Evolutionary conservation across 2,797 vertebrate species (phyloP), one percentile per base, ranked within the genome.

Genomic region (Nasua narica): DNA sequence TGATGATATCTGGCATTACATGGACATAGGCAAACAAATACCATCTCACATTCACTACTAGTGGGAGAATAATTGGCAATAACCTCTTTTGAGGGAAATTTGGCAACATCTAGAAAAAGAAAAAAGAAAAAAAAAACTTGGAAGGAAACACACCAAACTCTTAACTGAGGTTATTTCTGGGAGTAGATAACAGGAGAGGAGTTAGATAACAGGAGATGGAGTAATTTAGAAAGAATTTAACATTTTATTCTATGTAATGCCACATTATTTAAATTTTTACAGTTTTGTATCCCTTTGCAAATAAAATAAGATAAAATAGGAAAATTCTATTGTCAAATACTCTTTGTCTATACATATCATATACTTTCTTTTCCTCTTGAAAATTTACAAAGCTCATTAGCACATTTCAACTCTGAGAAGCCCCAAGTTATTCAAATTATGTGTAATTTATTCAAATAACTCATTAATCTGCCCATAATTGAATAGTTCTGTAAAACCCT

Each of bases 81-180:
- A 81, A 90, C 0, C 2, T 79, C 11, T 87, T 91, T 77, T 11
- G 78, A 90, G 10, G 32, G 7, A 23, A 54, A 70, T 32, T 91
- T 96, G 40, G 90, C n/a, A 92, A 32, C 50, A 72, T 48, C 69
- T 32, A 89, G 48, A 76, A 62, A 84, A 50, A 4, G 9, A 32
- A 37, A 76, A 86, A 48, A 25, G 43, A 8, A 29, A 37, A 37
- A 37, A 29, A 60, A 72, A 83, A 67, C 4, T 40, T 87, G 43
- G 40, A 90, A 94, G 32, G 27, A 86, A 93, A 52, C 4, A 82
- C 3, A 78, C 1, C 13, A 83, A 56, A 72, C 37, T 89, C 92
- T 89, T 93, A 72, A 88, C 65, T 83, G 23, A 88, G 21, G 21
- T 85, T 94, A 81, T 82, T 95, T 90, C 56, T 70, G 19, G 35